Conservation (phyloP, 1,140 invertebrate genomes). For the Tetranychus urticae region DNA sequence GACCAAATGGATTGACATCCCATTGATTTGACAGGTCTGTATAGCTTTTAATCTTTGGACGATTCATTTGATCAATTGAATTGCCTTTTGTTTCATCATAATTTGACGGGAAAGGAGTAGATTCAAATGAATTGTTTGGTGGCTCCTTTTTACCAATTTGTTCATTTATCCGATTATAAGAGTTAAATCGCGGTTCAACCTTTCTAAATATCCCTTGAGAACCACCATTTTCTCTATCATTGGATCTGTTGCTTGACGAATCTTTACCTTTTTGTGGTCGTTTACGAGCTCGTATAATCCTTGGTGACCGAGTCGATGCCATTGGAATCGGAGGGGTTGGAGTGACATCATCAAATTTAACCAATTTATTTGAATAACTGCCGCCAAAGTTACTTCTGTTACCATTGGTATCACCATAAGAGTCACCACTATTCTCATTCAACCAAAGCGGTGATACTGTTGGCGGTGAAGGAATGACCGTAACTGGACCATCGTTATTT, state of each 20-base stretch:
- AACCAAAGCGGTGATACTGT: too few relatives aligned
- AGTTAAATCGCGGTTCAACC: too few relatives aligned
- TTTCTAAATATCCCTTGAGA: too few relatives aligned
- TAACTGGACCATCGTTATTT: too few relatives aligned
- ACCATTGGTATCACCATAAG: not conserved
- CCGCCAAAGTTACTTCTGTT: not conserved
- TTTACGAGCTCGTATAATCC: not conserved
- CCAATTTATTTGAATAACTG: not conserved
- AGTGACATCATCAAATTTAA: not conserved
- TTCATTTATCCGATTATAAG: too few relatives aligned
- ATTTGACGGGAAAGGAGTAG: not conserved
- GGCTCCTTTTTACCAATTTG: not conserved
- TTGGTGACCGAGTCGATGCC: not conserved
- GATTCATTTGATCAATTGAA: not conserved
- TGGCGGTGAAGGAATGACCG: too few relatives aligned
- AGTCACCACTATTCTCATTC: too few relatives aligned
- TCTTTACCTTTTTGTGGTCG: not conserved
- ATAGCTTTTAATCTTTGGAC: not conserved
- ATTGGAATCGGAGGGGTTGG: not conserved
- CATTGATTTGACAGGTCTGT: not conserved
- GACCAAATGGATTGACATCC: constrained; percentile 13
- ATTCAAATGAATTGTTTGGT: not conserved
- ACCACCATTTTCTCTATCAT: too few relatives aligned
- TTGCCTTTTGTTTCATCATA: not conserved
- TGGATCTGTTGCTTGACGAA: too few relatives aligned